phyloP scores from a whole-genome alignment of 2,113 vertebrate genomes.

The Phaethon lepturus region DNA sequence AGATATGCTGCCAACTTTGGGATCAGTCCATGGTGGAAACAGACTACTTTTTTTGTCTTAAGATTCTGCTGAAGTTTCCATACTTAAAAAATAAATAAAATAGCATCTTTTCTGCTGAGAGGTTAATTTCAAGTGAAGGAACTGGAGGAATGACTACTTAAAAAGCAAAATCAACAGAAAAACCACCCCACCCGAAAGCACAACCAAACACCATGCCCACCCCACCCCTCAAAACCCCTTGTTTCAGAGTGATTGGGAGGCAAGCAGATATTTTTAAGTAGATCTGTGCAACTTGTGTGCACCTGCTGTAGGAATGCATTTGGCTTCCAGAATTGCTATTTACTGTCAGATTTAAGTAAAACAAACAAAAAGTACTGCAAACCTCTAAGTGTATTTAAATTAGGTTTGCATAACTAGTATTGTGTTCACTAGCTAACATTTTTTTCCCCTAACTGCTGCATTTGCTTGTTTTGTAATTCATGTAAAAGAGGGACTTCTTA shows the following conservation, averaged over 20 bases:
- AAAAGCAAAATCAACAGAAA: not conserved
- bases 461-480: not conserved
- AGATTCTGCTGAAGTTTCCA: not conserved
- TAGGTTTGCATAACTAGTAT: not conserved
- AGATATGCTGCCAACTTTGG: not conserved
- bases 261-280: not conserved
- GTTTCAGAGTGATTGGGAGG: not conserved
- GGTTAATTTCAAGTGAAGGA: not conserved
- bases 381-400: not conserved
- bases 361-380: not conserved
- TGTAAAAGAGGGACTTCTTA: not conserved
- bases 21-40: not conserved
- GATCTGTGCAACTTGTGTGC: not conserved
- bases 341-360: not conserved
- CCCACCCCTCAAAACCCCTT: not conserved
- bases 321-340: not conserved
- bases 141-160: not conserved
- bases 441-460: not conserved
- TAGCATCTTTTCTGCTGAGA: not conserved
- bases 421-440: not conserved
- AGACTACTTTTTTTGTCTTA: not conserved
- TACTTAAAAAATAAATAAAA: not conserved
- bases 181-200: not conserved
- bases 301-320: not conserved
- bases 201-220: not conserved